Evolutionary conservation across 2,888 invertebrate species (phyloP), one percentile per base, ranked within the genome.

Genomic region (Ditula angustiorana): DNA sequence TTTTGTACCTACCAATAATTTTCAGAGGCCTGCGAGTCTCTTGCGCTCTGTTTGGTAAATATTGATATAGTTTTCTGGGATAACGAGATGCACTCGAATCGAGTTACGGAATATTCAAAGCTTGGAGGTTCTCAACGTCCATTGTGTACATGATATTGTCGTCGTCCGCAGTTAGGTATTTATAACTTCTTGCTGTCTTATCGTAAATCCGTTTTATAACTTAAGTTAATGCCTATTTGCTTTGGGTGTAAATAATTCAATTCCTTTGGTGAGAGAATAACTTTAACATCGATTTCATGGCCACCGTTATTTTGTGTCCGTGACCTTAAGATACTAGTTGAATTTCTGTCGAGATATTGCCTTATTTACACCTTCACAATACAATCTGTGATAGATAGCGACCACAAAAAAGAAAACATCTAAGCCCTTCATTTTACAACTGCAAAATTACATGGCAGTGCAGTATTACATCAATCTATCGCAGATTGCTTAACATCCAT

Each of bases 41-140:
- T 69, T 80, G 79, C 71, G 73, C 75, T 79, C 71, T 71, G 74
- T 77, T 79, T 72, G 71, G 74, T 77, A 86, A 86, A 86, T 82
- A 86, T 78, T 76, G 71, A 74, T 80, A 76, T 79, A 78, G 53
- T 67, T 63, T 58, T 53, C 59, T 37, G 72, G 81, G 82, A 79
- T 88, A 88, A 88, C 85, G 85, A 88, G 81, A 76, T 83, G 86
- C 83, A 86, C 66, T 57, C 59, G 53, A 59, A 41, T 57, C 59
- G 53, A 59, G 50, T 63, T 52, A 35, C 46, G 37, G 53, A 59
- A 64, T 59, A 64, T 64, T 64, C 64, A 53, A 46, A 58, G 46
- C 58, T 59, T 13, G 35, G 50, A 19, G 35, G 46, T 58, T 59
- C 52, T 33, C 10, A 21, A 19, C 52, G 26, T 46, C 53, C 28